Evolutionary conservation across 2,113 vertebrate genomes (phyloP), one percentile per base, ranked within the genome.

Genomic region (Stomatorhinus ivindoensis): DNA sequence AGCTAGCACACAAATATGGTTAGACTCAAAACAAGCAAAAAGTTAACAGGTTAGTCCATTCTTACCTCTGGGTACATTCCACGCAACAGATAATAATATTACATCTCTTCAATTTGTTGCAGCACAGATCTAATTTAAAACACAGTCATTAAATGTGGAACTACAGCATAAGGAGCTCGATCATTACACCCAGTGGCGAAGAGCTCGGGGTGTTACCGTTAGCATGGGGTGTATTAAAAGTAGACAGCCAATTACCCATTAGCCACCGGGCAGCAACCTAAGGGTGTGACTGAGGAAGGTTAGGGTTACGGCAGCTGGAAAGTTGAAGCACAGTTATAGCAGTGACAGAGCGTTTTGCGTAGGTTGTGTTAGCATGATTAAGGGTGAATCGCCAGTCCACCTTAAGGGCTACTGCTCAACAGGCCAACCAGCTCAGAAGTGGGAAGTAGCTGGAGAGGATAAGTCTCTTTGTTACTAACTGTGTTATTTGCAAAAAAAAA

Each of bases 51-150:
- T 69, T 69, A 69, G 61, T 69, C n/a, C 9, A 31, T 69, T 69
- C 27, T 69, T 69, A 69, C 61, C 61, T 69, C 61, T 69, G 61
- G n/a, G n/a, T 31, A 69, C 61, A 69, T 13, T 69, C 61, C 61
- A 13, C 1, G n/a, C 9, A 69, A 11, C 10, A 31, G 3, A 69
- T 27, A 69, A 11, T 1, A 3, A 31, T 69, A 31, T 31, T 69
- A 69, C 3, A 69, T 1, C 10, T 69, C 61, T 69, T 27, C n/a
- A 31, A 31, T 10, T 69, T 69, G n/a, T 65, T n/a, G 8, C 61
- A 65, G 61, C 61, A 84, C 87, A 85, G 89, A 73, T 17, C 87
- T 88, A 89, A 92, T 90, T 65, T 65, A 27, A 65, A 65, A 65
- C n/a, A 27, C n/a, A 31, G 61, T 69, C 61, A 69, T 31, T 69